A percentile compares a stretch with the other conserved stretches of the same genome.
phyloP scores from a whole-genome alignment of 2,797 vertebrate genomes.

The Urocyon cinereoargenteus region DNA sequence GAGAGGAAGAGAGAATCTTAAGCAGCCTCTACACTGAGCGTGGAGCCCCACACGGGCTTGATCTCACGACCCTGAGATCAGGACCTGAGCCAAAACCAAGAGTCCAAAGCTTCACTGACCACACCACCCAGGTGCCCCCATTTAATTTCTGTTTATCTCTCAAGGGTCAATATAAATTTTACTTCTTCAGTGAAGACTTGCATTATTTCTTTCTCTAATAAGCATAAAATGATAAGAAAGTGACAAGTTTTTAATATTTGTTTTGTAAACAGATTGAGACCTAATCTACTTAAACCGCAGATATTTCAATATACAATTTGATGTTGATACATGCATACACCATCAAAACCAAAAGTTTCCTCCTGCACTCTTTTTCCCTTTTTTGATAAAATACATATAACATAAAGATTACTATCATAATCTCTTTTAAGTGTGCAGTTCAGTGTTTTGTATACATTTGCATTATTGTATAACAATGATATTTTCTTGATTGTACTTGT shows the following conservation, averaged over 20 bases:
- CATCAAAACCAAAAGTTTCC: neutral
- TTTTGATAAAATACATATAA: neutral
- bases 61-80: too few relatives aligned
- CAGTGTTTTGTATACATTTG: neutral
- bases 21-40: too few relatives aligned
- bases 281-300: neutral
- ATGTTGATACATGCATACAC: neutral
- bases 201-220: neutral
- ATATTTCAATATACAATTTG: neutral
- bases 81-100: neutral
- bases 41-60: too few relatives aligned
- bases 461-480: neutral
- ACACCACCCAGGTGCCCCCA: neutral
- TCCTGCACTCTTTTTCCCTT: neutral
- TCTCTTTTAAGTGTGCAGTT: neutral
- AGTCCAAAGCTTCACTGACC: too few relatives aligned
- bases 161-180: neutral
- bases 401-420: neutral
- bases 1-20: too few relatives aligned
- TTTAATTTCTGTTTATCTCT: slow-evolving; percentile 9
- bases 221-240: neutral
- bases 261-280: neutral
- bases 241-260: neutral
- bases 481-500: neutral
- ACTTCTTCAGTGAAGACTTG: neutral